Conservation (phyloP, 2,113 vertebrate genomes). For the Pogonocichla stellata region DNA sequence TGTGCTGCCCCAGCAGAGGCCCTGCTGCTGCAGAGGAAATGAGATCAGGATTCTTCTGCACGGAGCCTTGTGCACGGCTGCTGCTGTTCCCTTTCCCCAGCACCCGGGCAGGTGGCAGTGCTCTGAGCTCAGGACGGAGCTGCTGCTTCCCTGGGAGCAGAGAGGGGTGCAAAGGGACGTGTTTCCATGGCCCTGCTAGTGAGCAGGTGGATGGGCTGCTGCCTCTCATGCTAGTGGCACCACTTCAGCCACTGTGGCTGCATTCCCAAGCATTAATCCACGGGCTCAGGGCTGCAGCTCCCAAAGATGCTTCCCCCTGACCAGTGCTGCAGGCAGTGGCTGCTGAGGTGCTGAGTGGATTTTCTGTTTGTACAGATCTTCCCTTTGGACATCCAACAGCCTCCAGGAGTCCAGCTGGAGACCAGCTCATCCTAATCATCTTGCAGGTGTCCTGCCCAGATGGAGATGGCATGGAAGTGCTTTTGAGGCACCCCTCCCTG, state of each 20-base stretch:
- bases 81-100: neutral
- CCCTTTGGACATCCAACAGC: neutral
- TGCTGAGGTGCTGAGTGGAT: neutral
- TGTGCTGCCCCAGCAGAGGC: neutral
- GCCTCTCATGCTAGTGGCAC: neutral
- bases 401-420: neutral
- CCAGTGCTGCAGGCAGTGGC: neutral
- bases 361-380: neutral
- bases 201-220: slow-evolving; percentile 53
- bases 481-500: neutral
- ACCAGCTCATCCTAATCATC: neutral
- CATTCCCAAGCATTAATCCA: neutral
- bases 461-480: slow-evolving; percentile 3
- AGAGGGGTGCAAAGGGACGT: neutral
- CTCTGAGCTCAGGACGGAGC: neutral
- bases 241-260: neutral
- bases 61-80: neutral
- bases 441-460: slow-evolving; percentile 24
- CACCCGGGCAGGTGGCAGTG: neutral
- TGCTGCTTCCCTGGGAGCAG: neutral
- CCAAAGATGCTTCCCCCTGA: neutral
- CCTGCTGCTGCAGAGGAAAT: neutral
- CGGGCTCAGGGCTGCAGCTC: neutral
- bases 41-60: neutral
- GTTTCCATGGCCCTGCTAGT: neutral